Percentiles rank a stretch among this genome's conserved stretches.
Conservation (phyloP, 2,888 invertebrate genomes). For the Cheiracanthium punctorium region DNA sequence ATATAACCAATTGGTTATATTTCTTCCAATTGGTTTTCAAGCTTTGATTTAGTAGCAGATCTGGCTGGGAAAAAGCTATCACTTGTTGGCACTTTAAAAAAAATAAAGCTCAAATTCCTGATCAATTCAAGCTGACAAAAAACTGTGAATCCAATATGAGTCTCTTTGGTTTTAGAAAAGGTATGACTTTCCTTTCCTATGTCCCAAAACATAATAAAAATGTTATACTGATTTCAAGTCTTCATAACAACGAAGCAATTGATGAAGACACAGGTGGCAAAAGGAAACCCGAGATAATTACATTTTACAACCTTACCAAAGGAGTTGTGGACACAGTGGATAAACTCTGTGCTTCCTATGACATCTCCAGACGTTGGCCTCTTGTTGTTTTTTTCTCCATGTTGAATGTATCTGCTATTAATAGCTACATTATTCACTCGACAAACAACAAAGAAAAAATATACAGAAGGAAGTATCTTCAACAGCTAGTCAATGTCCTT, state of each 20-base stretch:
- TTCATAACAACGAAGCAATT: constrained; percentile 14
- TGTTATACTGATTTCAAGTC: constrained; percentile 20
- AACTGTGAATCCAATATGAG: constrained; percentile 10
- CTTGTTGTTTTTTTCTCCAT: neutral
- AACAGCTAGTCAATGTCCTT: no score
- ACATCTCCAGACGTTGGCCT: neutral
- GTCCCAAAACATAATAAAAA: constrained; percentile 9
- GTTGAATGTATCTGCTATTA: no score
- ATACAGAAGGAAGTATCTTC: no score
- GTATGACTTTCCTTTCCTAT: constrained; percentile 14
- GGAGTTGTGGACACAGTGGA: neutral
- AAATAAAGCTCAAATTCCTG: constrained; percentile 5
- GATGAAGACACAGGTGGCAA: neutral
- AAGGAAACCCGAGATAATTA: neutral
- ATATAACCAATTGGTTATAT: no score
- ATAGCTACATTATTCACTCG: no score
- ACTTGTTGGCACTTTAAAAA: constrained; percentile 16
- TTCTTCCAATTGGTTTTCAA: constrained; percentile 15
- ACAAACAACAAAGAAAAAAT: no score
- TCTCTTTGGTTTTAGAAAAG: constrained; percentile 26
- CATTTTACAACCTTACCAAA: neutral
- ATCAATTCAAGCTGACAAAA: constrained; percentile 8
- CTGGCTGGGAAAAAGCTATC: neutral
- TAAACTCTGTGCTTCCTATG: neutral
- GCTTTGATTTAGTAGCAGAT: constrained; percentile 7